A percentile compares a stretch with the other conserved stretches of the same genome.
phyloP scores from a whole-genome alignment of 2,888 invertebrate species.

The Vesta saturnalis region DNA sequence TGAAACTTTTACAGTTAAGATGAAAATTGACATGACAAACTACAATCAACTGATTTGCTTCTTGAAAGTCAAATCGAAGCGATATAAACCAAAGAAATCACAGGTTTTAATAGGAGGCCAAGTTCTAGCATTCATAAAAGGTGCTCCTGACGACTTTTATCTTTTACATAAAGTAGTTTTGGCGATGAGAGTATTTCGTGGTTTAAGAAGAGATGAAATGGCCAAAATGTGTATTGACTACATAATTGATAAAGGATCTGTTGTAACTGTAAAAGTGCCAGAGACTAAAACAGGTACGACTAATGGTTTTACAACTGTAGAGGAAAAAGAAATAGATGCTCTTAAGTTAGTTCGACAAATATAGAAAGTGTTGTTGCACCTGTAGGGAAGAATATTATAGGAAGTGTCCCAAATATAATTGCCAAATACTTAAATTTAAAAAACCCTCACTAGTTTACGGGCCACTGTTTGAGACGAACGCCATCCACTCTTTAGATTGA shows the following conservation, averaged over 20 bases:
- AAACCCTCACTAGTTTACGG: conserved; percentile 23
- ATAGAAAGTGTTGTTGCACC: conserved; percentile 19
- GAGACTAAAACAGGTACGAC: conserved; percentile 24
- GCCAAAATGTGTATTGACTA: conserved; percentile 32
- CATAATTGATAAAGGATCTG: conserved; percentile 39
- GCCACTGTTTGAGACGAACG: conserved; percentile 25
- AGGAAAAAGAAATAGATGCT: conserved; percentile 36
- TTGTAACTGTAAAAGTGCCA: too few relatives aligned
- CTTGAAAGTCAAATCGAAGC: conserved; percentile 38
- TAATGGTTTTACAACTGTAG: conserved; percentile 40
- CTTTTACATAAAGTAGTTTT: too few relatives aligned
- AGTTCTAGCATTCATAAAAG: conserved; percentile 37
- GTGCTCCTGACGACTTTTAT: conserved; percentile 39
- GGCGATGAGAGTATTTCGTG: conserved; percentile 38
- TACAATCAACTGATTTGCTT: too few relatives aligned
- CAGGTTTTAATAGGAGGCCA: too few relatives aligned
- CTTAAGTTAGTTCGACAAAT: too few relatives aligned
- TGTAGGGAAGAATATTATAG: conserved; percentile 20
- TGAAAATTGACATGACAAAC: conserved; percentile 33
- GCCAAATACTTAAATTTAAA: conserved; percentile 21
- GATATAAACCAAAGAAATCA: conserved; percentile 40
- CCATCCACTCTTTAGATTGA: conserved; percentile 22
- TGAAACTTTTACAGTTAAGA: conserved; percentile 34
- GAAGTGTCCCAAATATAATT: too few relatives aligned
- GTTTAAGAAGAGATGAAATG: conserved; percentile 17